Conservation (phyloP, 2,888 invertebrate genomes). For the Caenorhabditis sp. region DNA sequence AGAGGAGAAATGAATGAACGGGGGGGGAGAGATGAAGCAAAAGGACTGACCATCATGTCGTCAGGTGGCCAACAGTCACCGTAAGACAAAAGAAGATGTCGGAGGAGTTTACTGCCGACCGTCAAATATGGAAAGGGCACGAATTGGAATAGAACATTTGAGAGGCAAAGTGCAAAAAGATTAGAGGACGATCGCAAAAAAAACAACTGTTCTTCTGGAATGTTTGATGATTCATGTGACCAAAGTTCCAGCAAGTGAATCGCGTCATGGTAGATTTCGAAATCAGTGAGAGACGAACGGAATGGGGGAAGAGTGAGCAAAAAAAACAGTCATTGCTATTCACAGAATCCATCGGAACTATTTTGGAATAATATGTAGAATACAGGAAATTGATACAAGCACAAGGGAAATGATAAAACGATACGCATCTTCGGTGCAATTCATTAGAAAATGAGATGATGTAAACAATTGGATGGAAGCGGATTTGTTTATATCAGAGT, state of each 20-base stretch:
- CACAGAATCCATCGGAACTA: too few relatives aligned
- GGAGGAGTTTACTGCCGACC: neutral
- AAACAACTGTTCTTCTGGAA: conserved; percentile 1
- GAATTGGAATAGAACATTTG: neutral
- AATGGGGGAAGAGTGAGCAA: neutral
- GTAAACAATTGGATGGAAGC: neutral
- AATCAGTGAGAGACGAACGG: neutral
- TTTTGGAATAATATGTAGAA: too few relatives aligned
- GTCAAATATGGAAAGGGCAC: too few relatives aligned
- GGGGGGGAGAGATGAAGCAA: neutral
- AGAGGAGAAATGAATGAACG: too few relatives aligned
- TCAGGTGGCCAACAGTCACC: conserved; percentile 12
- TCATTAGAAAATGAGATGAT: neutral
- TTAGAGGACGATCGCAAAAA: neutral
- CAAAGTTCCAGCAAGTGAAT: neutral
- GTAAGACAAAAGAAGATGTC: neutral
- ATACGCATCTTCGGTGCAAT: too few relatives aligned
- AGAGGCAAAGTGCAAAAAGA: neutral
- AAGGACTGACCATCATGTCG: conserved; percentile 8
- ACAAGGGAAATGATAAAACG: too few relatives aligned
- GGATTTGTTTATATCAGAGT: too few relatives aligned
- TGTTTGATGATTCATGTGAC: neutral
- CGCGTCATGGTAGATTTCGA: conserved; percentile 4
- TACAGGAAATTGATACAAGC: too few relatives aligned
- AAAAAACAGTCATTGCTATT: neutral